These are phyloP conservation scores for Gryllus longicercus DNA, from an alignment of 2,888 invertebrate genomes.

Conservation along the genomic window DNA sequence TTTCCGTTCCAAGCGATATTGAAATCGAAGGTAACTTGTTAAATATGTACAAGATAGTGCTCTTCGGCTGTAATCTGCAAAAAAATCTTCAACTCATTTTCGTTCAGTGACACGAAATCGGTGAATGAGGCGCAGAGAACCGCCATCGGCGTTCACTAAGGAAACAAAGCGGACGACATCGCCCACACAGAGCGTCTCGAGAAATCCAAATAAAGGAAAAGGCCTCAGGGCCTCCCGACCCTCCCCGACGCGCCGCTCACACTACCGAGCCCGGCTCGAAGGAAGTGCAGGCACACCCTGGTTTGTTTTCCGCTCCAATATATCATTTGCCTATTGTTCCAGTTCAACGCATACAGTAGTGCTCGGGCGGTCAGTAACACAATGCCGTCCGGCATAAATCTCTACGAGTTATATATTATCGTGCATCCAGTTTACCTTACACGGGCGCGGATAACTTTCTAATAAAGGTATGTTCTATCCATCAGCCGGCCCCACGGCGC, in stretches of 20 bases:
- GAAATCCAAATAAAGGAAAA: too few relatives aligned
- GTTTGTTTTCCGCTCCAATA: not conserved
- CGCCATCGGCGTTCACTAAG: too few relatives aligned
- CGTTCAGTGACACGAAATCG: too few relatives aligned
- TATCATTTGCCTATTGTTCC: conserved; percentile 17
- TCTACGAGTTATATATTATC: not conserved
- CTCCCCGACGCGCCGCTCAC: not conserved
- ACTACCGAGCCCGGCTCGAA: not conserved
- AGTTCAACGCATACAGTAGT: conserved; percentile 6
- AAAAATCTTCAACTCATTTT: too few relatives aligned
- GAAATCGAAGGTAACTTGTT: too few relatives aligned
- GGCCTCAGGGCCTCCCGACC: not conserved
- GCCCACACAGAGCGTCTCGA: too few relatives aligned
- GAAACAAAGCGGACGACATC: too few relatives aligned
- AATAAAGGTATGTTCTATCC: not conserved
- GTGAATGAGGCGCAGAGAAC: too few relatives aligned
- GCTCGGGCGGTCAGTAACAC: not conserved
- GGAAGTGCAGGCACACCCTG: conserved; percentile 1
- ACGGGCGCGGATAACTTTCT: conserved; percentile 11
- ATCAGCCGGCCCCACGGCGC: not conserved
- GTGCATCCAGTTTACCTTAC: conserved; percentile 17
- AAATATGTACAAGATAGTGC: too few relatives aligned
- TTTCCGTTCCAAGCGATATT: too few relatives aligned
- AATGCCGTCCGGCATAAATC: not conserved
- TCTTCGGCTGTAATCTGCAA: too few relatives aligned